Percentiles rank a stretch among this genome's conserved stretches.
phyloP scores from a whole-genome alignment of 2,797 vertebrate genomes.

The Nothura maculosa region DNA sequence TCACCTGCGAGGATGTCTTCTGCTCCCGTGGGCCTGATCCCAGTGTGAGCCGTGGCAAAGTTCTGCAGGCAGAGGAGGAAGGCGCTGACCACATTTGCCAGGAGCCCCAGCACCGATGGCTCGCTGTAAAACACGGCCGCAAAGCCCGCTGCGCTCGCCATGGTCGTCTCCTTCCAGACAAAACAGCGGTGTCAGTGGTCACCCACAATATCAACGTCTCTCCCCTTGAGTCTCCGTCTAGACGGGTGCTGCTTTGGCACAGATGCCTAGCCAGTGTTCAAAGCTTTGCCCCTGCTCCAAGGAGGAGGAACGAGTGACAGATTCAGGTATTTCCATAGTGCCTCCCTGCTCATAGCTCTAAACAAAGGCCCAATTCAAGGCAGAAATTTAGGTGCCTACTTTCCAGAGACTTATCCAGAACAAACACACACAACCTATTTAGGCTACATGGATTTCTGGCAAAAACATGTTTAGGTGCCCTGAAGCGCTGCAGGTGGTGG shows the following conservation, averaged over 20 bases:
- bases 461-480: constrained; percentile 71
- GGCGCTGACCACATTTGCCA: constrained; percentile 90
- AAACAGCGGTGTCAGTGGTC: neutral
- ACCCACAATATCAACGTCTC: neutral
- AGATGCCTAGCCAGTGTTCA: neutral
- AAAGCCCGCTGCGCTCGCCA: constrained; percentile 82
- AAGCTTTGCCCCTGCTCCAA: neutral
- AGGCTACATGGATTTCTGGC: constrained; percentile 46
- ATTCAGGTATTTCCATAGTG: constrained; percentile 59
- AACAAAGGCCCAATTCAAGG: constrained; percentile 67
- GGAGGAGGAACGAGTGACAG: constrained; percentile 22
- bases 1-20: constrained; percentile 88
- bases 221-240: neutral
- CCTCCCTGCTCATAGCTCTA: neutral
- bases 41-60: constrained; percentile 79
- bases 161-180: constrained; percentile 52
- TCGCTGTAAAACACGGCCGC: constrained; percentile 92
- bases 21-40: constrained; percentile 73
- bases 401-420: constrained; percentile 64
- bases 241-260: neutral
- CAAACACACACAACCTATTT: constrained; percentile 63
- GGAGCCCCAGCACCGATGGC: constrained; percentile 87
- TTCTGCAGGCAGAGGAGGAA: constrained; percentile 91
- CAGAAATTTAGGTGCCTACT: constrained; percentile 55
- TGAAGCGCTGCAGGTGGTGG: constrained; percentile 64